Base-by-base conservation (phyloP, 37 sponge, comb jelly and placozoan species). In the Tethya wilhelma region DNA sequence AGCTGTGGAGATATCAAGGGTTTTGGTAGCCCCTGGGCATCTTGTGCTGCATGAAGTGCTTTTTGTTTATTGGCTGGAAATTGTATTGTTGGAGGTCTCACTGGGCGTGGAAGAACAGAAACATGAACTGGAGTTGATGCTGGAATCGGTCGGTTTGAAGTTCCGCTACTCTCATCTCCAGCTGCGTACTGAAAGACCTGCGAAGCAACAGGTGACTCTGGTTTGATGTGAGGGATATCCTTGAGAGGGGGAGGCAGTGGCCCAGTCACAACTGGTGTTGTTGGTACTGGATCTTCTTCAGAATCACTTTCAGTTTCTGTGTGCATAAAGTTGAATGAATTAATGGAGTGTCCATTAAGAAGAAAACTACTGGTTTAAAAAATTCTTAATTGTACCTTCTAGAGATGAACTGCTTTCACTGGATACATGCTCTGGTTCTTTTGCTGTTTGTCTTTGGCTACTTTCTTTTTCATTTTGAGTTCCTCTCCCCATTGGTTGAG, bases 171-270 rank as follows among this genome's bases (percentile, higher is more conserved):
- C 20, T 19, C 6, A 69, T 42, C 22, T 14, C 8, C 59, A 71
- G 49, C 56, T 71, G 73, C 7, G 56, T 31, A n/a, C n/a, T n/a
- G n/a, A n/a, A n/a, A n/a, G n/a, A n/a, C n/a, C n/a, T n/a, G n/a
- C 43, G 39, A 29, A 29, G 38, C 22, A 23, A 8, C 14, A 38
- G 75, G 29, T 2, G 28, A 7, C 20, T 42, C 46, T 30, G 80
- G 80, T 7, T 38, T 65, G 41, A 67, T n/a, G 60, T 80, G 81
- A 39, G 81, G 81, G 40, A 80, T 80, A 5, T 58, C 56, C 60
- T 44, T 69, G 26, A 80, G 62, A 26, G 79, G 79, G 31, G 79
- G 79, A 49, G 69, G 78, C 2, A 44, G 64, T 25, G n/a, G n/a
- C 2, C 22, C 43, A 20, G 64, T 29, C 32, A 40, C 7, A 5